Base-by-base conservation (phyloP, 2,888 invertebrate genomes). In the Blastobasis lacticolella region DNA sequence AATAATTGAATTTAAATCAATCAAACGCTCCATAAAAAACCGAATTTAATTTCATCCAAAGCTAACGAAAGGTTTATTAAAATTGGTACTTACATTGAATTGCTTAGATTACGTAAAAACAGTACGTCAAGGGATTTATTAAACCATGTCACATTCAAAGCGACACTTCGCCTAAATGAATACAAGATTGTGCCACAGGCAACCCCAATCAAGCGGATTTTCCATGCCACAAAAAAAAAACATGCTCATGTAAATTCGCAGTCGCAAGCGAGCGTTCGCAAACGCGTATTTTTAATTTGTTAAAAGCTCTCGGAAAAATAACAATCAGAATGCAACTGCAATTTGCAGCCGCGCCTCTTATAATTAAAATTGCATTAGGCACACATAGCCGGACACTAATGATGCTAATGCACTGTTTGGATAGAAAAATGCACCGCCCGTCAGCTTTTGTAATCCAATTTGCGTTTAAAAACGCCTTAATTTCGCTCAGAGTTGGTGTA, bases 351-450 rank as follows among this genome's bases (percentile, higher is more conserved):
- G 75, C 86, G 71, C 86, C 86, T 85, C 69, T 81, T 79, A 86
- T 81, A 87, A 86, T 86, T 88, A 88, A 87, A 87, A 87, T 88
- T 87, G 84, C 87, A 87, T 87, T 87, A 87, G 73, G 71, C 66
- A 66, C 73, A 78, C 75, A 75, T 73, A 77, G 68, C 69, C 70
- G 58, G 72, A 66, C 68, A 62, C 59, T 80, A 82, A 81, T 79
- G 79, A 71, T 60, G 65, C 72, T 82, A 82, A 83, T 85, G 79
- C 74, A 71, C 65, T 72, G 75, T 78, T 75, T 75, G 74, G 67
- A 71, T 74, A 75, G 73, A 81, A 81, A 86, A 81, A 78, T 66
- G 62, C 69, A 72, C 46, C 57, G 49, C 63, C 64, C 71, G 64
- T 23, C 70, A 66, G 71, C 60, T 58, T 58, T 52, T 69, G 71